Percentiles rank a stretch among this genome's conserved stretches.
phyloP scores from a whole-genome alignment of 23 tunicate species.

The Trididemnum miniatum region DNA sequence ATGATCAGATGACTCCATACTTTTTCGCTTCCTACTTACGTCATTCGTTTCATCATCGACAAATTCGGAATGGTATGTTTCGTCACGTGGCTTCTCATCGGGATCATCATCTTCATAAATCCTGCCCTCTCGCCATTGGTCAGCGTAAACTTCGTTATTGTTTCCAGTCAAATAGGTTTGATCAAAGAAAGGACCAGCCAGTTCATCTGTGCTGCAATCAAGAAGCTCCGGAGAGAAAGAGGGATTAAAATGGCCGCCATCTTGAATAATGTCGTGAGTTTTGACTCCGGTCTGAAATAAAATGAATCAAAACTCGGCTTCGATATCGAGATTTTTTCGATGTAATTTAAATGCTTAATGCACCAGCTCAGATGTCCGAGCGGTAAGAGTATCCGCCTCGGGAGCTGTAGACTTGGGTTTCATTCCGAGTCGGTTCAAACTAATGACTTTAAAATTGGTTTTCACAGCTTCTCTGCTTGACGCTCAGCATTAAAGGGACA shows the following conservation, averaged over 20 bases:
- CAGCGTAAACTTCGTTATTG: conserved; percentile 21
- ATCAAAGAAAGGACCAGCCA: conserved; percentile 23
- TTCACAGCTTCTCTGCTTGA: too few species aligned
- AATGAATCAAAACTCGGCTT: too few species aligned
- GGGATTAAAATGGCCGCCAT: conserved; percentile 20
- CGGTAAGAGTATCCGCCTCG: too few species aligned
- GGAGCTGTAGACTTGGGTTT: too few species aligned
- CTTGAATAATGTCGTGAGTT: conserved; percentile 14
- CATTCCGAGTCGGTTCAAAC: too few species aligned
- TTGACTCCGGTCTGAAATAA: conserved; percentile 29
- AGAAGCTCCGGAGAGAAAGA: conserved; percentile 31
- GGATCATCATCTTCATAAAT: conserved; percentile 15
- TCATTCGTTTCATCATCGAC: neutral
- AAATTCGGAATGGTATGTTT: too few species aligned
- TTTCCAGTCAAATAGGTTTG: neutral
- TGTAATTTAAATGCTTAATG: too few species aligned
- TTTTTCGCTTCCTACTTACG: neutral
- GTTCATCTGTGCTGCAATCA: conserved; percentile 38
- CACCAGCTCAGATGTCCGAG: too few species aligned
- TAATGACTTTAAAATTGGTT: too few species aligned
- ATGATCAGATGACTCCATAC: neutral
- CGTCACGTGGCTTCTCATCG: too few species aligned
- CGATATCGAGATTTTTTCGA: too few species aligned
- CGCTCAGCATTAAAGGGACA: too few species aligned
- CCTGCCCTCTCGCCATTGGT: conserved; percentile 42